Percentiles rank a stretch among this genome's conserved stretches.
Evolutionary conservation across 2,113 vertebrate genomes (phyloP).

Genomic region (Nycticryphes semicollaris): DNA sequence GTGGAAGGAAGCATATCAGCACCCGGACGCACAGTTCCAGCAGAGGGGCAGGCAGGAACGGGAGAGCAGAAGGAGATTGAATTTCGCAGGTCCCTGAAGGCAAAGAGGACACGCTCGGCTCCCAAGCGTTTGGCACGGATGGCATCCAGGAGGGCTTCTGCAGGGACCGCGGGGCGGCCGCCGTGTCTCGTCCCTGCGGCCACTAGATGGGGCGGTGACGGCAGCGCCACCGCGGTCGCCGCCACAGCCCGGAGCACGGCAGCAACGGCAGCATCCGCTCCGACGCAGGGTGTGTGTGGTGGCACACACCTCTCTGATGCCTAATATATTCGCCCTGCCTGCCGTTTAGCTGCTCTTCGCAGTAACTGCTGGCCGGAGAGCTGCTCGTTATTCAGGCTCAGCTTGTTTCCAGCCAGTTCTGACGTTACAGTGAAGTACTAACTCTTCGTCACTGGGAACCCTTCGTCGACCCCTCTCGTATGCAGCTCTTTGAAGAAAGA

Average conservation of each 20-base stretch:
- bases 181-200: accelerated
- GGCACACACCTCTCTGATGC: accelerated
- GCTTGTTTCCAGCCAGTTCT: neutral
- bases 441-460: neutral
- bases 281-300: accelerated
- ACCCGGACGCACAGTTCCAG: neutral
- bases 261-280: accelerated
- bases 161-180: neutral
- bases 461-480: neutral
- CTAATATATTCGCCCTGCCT: neutral
- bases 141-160: neutral
- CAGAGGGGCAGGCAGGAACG: neutral
- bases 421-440: neutral
- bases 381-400: neutral
- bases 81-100: neutral
- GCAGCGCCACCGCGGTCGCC: neutral
- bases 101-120: too few species aligned
- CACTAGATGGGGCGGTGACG: neutral
- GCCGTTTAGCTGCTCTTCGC: neutral
- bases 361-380: neutral
- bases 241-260: too few species aligned
- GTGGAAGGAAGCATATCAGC: neutral
- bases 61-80: neutral
- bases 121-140: neutral
- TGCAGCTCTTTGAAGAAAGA: accelerated